phyloP scores from a whole-genome alignment of 1,140 invertebrate genomes.

The Drosophila mayri region DNA sequence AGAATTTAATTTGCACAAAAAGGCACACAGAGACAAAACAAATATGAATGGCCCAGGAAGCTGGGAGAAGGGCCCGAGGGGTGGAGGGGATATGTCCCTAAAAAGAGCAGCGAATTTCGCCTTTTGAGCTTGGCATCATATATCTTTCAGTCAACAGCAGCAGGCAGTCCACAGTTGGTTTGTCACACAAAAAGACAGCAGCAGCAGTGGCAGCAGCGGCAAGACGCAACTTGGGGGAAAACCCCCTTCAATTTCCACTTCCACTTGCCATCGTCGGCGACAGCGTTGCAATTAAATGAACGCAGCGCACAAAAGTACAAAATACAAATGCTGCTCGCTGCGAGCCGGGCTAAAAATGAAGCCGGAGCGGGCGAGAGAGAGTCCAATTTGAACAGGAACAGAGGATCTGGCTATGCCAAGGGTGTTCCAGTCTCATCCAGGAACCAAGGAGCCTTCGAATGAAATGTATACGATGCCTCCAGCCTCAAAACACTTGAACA shows the following conservation, averaged over 20 bases:
- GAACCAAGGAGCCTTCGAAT: neutral
- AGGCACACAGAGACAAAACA: conserved; percentile 37
- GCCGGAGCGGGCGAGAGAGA: neutral
- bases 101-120: conserved; percentile 49
- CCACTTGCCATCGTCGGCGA: conserved; percentile 14
- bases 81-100: conserved; percentile 20
- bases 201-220: conserved; percentile 13
- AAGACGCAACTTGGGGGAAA: conserved; percentile 6
- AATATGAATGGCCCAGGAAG: conserved; percentile 16
- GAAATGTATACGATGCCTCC: neutral
- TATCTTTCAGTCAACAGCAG: conserved; percentile 58
- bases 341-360: conserved; percentile 44
- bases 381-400: conserved; percentile 24
- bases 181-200: conserved; percentile 55
- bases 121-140: conserved; percentile 53
- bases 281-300: conserved; percentile 69
- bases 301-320: conserved; percentile 58
- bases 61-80: neutral
- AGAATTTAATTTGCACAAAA: conserved; percentile 57
- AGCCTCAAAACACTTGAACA: neutral
- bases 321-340: conserved; percentile 56
- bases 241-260: conserved; percentile 5
- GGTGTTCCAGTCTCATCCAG: conserved; percentile 7
- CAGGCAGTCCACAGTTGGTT: conserved; percentile 49
- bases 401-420: neutral